phyloP scores from a whole-genome alignment of 2,888 invertebrate genomes.

The Pyrrhia umbra region DNA sequence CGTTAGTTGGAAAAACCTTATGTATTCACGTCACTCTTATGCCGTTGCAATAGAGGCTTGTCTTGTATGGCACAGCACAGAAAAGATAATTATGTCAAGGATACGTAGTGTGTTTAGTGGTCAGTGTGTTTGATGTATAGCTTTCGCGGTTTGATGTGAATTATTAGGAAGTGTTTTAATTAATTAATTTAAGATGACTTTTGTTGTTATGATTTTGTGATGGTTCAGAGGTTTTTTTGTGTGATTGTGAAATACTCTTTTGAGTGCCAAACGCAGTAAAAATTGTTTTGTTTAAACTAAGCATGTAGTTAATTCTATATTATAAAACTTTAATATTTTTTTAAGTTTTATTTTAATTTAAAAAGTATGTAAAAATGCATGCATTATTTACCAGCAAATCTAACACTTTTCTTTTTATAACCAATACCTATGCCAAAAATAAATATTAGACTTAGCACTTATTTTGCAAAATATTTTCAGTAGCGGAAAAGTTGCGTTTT shows the following conservation, averaged over 20 bases:
- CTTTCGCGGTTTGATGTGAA: slow-evolving; percentile 59
- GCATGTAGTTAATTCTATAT: background rate
- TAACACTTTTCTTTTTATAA: too few relatives aligned
- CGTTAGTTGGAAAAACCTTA: slow-evolving; percentile 74
- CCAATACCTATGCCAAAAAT: too few relatives aligned
- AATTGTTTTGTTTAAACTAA: background rate
- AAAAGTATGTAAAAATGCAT: too few relatives aligned
- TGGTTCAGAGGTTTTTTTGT: background rate
- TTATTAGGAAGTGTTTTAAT: slow-evolving; percentile 50
- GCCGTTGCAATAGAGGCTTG: slow-evolving; percentile 46
- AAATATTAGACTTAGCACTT: too few relatives aligned
- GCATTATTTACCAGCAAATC: too few relatives aligned
- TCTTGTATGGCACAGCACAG: slow-evolving; percentile 52
- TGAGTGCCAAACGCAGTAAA: background rate
- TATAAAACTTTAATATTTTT: too few relatives aligned
- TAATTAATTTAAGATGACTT: slow-evolving; percentile 30
- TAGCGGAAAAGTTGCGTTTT: too few relatives aligned
- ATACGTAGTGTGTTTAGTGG: slow-evolving; percentile 59
- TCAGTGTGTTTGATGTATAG: slow-evolving; percentile 57
- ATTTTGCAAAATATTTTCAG: too few relatives aligned
- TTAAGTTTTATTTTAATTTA: background rate
- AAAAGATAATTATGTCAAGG: slow-evolving; percentile 74
- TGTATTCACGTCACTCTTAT: slow-evolving; percentile 53
- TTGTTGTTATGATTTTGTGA: background rate
- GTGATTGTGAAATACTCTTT: background rate